Conservation (phyloP, 2,888 invertebrate species). For the Phasia obesa region DNA sequence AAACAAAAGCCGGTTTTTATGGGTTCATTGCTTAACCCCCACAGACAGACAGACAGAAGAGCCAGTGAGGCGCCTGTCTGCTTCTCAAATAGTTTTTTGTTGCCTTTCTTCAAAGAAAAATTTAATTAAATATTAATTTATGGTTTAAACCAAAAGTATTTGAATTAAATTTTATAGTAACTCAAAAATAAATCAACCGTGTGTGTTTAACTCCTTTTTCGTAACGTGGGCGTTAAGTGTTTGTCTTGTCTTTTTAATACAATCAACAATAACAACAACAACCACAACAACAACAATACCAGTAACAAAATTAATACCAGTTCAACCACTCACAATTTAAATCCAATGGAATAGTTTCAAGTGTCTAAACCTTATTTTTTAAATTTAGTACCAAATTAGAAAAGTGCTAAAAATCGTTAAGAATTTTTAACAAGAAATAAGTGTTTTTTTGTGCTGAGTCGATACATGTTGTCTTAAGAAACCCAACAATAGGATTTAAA, state of each 20-base stretch:
- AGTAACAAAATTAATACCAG: slow-evolving; percentile 27
- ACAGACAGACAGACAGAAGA: slow-evolving; percentile 15
- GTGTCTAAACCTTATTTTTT: not conserved
- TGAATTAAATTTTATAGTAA: not conserved
- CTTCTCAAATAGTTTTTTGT: not conserved
- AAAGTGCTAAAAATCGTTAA: slow-evolving; percentile 26
- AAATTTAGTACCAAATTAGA: not conserved
- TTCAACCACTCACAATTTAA: slow-evolving; percentile 59
- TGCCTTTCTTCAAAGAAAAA: not conserved
- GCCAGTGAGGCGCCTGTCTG: slow-evolving; percentile 55
- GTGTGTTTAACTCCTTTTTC: slow-evolving; percentile 10
- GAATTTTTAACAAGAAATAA: slow-evolving; percentile 42
- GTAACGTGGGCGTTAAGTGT: slow-evolving; percentile 51
- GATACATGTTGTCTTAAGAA: slow-evolving; percentile 27
- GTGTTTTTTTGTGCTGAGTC: not conserved
- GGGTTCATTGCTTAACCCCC: slow-evolving; percentile 25
- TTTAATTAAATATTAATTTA: not conserved
- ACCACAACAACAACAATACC: not conserved
- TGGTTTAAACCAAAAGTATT: not conserved
- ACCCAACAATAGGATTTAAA: slow-evolving; percentile 1
- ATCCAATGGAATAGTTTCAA: slow-evolving; percentile 25
- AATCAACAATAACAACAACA: slow-evolving; percentile 32
- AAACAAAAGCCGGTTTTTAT: slow-evolving; percentile 57
- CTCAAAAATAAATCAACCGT: not conserved
- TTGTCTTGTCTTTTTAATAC: slow-evolving; percentile 16